Evolutionary conservation across 1,140 invertebrate genomes (phyloP).

Genomic region (Cydia strobilella): DNA sequence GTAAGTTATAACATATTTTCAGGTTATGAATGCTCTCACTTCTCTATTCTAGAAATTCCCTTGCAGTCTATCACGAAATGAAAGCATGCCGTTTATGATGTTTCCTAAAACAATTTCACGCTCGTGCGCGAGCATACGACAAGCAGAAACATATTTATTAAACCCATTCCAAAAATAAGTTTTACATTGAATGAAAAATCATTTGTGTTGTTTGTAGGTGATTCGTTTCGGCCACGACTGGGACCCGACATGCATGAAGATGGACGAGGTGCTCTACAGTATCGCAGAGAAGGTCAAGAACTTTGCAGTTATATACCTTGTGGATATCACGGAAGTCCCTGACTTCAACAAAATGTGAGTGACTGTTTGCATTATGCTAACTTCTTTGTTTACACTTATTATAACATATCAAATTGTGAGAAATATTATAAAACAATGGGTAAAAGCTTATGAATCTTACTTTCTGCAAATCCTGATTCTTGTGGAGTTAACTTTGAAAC

Average conservation of each 20-base stretch:
- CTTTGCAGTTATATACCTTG: constrained; percentile 98
- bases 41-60: constrained; percentile 34
- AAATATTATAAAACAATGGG: no score
- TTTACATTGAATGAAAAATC: background rate
- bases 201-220: constrained; percentile 79
- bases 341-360: constrained; percentile 99
- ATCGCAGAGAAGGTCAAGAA: constrained; percentile 99
- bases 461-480: no score
- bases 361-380: constrained; percentile 1
- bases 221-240: constrained; percentile 99
- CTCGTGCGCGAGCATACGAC: no score
- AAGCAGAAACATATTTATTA: no score
- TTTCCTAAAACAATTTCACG: no score
- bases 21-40: constrained; percentile 17
- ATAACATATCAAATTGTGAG: no score
- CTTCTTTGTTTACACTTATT: no score
- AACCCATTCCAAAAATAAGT: background rate
- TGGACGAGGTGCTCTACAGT: constrained; percentile 99
- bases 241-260: constrained; percentile 99
- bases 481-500: no score
- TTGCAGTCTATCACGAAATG: constrained; percentile 11
- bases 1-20: constrained; percentile 75
- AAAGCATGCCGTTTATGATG: no score
- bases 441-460: no score
- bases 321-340: constrained; percentile 98